Conservation (phyloP, 2,888 invertebrate genomes). For the Hipparchia sbordonii region DNA sequence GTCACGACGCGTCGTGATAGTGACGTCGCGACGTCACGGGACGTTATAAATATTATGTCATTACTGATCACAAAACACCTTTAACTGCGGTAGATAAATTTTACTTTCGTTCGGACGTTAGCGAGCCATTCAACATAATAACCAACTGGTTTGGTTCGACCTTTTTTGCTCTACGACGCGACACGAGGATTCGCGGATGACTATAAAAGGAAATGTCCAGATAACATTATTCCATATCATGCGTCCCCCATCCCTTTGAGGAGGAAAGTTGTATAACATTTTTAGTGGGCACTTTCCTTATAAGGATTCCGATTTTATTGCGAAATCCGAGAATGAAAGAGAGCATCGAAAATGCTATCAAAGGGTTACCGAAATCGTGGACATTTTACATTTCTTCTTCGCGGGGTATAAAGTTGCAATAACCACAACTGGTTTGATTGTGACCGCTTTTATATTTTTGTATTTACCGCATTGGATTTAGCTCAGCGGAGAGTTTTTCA, state of each 20-base stretch:
- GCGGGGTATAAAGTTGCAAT: constrained; percentile 26
- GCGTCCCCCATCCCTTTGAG: constrained; percentile 75
- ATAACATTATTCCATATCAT: constrained; percentile 77
- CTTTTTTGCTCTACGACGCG: constrained; percentile 63
- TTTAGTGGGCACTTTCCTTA: constrained; percentile 72
- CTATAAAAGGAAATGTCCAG: constrained; percentile 79
- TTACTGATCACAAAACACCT: constrained; percentile 22
- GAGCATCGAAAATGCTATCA: constrained; percentile 54
- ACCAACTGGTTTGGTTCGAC: constrained; percentile 58
- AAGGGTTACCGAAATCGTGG: constrained; percentile 61
- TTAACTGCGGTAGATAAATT: constrained; percentile 57
- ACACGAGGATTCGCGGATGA: constrained; percentile 40
- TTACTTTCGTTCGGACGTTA: constrained; percentile 69
- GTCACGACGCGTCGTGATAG: too few species aligned
- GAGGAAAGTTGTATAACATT: constrained; percentile 77
- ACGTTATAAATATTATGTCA: too few species aligned
- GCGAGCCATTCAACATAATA: constrained; percentile 68
- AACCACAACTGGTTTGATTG: constrained; percentile 12
- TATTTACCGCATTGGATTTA: too few species aligned
- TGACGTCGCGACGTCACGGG: too few species aligned
- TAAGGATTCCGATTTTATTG: constrained; percentile 73
- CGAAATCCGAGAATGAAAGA: constrained; percentile 54
- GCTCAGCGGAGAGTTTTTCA: too few species aligned
- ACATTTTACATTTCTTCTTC: constrained; percentile 56
- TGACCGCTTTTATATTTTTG: background rate